phyloP scores from a whole-genome alignment of 2,888 invertebrate genomes.

The Lathronympha strigana region DNA sequence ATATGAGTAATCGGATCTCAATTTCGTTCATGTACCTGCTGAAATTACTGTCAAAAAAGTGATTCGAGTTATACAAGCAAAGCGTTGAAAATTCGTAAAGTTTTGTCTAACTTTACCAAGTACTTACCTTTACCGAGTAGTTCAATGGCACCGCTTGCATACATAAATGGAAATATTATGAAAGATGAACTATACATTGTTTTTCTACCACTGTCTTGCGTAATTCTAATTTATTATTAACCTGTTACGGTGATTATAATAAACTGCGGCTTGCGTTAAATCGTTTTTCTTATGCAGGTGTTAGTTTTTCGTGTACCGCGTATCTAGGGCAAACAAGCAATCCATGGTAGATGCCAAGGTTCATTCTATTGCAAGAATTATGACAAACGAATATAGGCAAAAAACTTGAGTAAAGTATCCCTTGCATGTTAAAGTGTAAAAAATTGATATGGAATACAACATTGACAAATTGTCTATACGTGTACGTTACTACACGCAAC shows the following conservation, averaged over 20 bases:
- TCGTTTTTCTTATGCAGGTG: conserved; percentile 49
- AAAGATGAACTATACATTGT: conserved; percentile 66
- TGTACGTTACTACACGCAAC: too few species aligned
- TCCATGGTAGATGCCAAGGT: conserved; percentile 31
- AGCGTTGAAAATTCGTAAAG: too few species aligned
- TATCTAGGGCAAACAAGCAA: conserved; percentile 47
- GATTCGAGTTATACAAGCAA: too few species aligned
- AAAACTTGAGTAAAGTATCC: neutral
- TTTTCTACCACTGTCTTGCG: conserved; percentile 51
- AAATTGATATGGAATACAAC: too few species aligned
- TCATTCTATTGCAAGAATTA: conserved; percentile 19
- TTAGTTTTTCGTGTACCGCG: conserved; percentile 39
- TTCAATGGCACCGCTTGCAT: too few species aligned
- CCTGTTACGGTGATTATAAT: conserved; percentile 55
- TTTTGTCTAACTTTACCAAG: too few species aligned
- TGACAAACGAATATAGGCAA: neutral
- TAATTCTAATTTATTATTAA: conserved; percentile 60
- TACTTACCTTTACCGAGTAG: too few species aligned
- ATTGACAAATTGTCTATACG: too few species aligned
- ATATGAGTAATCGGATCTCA: too few species aligned
- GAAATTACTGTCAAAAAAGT: too few species aligned
- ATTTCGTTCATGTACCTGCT: too few species aligned
- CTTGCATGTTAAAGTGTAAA: too few species aligned
- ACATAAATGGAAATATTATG: conserved; percentile 58
- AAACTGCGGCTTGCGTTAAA: conserved; percentile 51